A percentile compares a stretch with the other conserved stretches of the same genome.
Evolutionary conservation across 2,113 vertebrate species (phyloP).

Genomic region (Lampris megalopsis): DNA sequence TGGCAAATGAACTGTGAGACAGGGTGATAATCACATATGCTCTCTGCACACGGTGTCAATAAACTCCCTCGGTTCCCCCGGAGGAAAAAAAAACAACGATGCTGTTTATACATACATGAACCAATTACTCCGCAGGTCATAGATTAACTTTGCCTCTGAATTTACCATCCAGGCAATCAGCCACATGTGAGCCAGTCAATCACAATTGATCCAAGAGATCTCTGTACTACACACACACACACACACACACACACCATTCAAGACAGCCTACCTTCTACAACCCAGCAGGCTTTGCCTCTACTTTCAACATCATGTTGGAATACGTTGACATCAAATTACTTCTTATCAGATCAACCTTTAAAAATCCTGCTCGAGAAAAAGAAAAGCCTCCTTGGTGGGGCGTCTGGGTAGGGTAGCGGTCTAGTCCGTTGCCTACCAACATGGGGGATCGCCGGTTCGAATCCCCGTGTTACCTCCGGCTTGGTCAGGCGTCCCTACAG

Average conservation of each 20-base stretch:
- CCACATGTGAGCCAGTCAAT: slow-evolving; percentile 59
- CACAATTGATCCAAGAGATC: slow-evolving; percentile 41
- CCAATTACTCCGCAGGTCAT: slow-evolving; percentile 61
- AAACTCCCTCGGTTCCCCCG: not conserved
- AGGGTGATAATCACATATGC: not conserved
- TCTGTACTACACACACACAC: too few species aligned
- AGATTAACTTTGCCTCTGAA: slow-evolving; percentile 62
- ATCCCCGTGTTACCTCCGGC: too few species aligned
- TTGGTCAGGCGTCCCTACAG: too few species aligned
- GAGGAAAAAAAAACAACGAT: not conserved
- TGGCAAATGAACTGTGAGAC: too few species aligned
- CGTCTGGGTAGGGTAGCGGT: too few species aligned
- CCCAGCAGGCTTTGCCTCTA: not conserved
- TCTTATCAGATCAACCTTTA: too few species aligned
- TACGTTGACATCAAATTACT: too few species aligned
- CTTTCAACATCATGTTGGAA: too few species aligned
- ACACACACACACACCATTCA: not conserved
- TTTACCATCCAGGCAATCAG: slow-evolving; percentile 58
- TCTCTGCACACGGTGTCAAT: not conserved
- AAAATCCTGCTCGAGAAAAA: too few species aligned
- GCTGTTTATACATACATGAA: slow-evolving; percentile 53
- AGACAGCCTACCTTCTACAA: slow-evolving; percentile 14
- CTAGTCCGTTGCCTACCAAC: too few species aligned
- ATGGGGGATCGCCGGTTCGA: too few species aligned
- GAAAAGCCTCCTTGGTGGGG: too few species aligned